phyloP scores from a whole-genome alignment of 2,113 vertebrate species.

The Tricholaema leucomelas region DNA sequence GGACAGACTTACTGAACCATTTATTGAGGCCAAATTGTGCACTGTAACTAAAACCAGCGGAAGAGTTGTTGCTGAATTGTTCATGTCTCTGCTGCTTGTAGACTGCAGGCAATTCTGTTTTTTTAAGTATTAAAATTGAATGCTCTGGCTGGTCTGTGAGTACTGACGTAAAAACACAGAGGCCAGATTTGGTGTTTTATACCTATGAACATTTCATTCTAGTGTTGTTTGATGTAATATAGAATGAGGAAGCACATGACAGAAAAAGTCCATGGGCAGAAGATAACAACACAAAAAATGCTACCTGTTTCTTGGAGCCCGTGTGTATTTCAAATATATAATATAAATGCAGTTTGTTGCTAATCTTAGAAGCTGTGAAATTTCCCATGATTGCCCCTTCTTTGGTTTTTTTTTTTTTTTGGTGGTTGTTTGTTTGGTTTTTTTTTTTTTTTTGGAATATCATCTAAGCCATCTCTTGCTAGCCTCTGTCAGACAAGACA shows the following conservation, averaged over 20 bases:
- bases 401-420: neutral
- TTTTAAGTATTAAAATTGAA: neutral
- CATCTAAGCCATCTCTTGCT: slow-evolving; percentile 1
- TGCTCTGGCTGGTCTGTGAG: neutral
- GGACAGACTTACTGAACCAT: neutral
- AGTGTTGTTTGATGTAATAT: neutral
- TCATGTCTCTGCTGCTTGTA: neutral
- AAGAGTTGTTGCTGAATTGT: neutral
- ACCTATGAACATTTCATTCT: neutral
- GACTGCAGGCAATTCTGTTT: neutral
- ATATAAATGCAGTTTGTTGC: slow-evolving; percentile 18
- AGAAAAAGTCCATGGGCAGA: neutral
- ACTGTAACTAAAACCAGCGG: neutral
- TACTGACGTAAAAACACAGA: neutral
- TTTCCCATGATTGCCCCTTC: neutral
- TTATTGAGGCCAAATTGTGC: neutral
- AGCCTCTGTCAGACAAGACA: neutral
- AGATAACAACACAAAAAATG: neutral
- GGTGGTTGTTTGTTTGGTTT: too few species aligned
- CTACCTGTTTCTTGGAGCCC: neutral
- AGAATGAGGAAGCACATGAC: neutral
- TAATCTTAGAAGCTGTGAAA: slow-evolving; percentile 11
- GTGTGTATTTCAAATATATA: neutral
- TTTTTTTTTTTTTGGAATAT: neutral
- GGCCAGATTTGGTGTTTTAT: neutral